Percentiles rank a stretch among this genome's conserved stretches.
These are phyloP conservation scores for Syrphus vitripennis DNA, from an alignment of 2,888 invertebrate species.

Conservation along the genomic window DNA sequence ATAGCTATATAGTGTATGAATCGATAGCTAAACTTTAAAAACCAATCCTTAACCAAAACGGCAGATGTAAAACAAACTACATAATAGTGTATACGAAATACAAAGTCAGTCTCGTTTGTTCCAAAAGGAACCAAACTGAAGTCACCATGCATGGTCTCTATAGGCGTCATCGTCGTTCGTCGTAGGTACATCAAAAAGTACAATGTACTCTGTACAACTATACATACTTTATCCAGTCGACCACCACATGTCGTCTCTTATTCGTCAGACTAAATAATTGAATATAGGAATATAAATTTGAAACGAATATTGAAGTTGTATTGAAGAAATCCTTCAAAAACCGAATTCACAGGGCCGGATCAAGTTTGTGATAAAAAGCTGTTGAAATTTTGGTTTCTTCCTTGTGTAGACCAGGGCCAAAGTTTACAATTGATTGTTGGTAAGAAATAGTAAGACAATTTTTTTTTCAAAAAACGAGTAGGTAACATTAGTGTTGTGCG, in stretches of 20 bases:
- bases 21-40: background rate
- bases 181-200: background rate
- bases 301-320: constrained; percentile 9
- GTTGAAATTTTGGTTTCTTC: too few relatives aligned
- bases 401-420: too few relatives aligned
- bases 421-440: background rate
- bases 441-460: too few relatives aligned
- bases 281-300: constrained; percentile 12
- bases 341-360: background rate
- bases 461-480: too few relatives aligned
- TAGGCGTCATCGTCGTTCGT: background rate
- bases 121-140: constrained; percentile 10
- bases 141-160: background rate
- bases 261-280: constrained; percentile 47
- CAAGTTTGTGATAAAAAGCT: background rate
- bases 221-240: background rate
- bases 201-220: background rate
- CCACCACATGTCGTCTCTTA: constrained; percentile 63
- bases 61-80: constrained; percentile 61
- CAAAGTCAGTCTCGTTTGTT: background rate
- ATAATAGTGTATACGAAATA: too few relatives aligned
- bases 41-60: constrained; percentile 37
- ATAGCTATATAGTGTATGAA: too few relatives aligned
- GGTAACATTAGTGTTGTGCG: background rate
- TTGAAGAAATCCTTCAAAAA: constrained; percentile 24